These are phyloP conservation scores for Serilophus lunatus DNA, from an alignment of 2,113 vertebrate genomes.

Conservation along the genomic window DNA sequence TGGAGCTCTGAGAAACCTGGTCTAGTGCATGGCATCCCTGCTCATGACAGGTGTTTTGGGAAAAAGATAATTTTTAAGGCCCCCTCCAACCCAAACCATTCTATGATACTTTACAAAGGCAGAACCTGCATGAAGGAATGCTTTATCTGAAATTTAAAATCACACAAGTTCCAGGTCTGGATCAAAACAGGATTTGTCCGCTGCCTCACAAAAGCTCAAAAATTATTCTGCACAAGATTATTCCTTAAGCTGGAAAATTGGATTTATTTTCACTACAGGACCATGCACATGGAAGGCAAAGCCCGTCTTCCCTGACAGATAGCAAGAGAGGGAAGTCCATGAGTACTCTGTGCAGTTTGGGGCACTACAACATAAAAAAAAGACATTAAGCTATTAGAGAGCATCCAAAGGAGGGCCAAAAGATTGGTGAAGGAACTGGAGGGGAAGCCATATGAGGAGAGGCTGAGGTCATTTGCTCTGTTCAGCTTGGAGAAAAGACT, in stretches of 20 bases:
- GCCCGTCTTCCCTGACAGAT: neutral
- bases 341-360: too few species aligned
- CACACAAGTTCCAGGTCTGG: neutral
- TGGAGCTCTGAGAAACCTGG: neutral
- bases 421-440: too few species aligned
- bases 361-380: too few species aligned
- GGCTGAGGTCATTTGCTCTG: too few species aligned
- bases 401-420: too few species aligned
- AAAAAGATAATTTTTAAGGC: neutral
- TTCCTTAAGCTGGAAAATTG: neutral
- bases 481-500: too few species aligned
- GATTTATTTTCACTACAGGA: neutral
- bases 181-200: neutral
- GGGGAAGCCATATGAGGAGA: too few species aligned
- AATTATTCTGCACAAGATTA: neutral
- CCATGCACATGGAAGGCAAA: neutral
- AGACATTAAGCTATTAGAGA: too few species aligned
- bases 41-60: neutral
- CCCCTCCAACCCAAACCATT: neutral
- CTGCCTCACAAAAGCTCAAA: neutral
- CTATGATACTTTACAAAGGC: neutral
- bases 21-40: fast-evolving
- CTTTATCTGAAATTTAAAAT: neutral
- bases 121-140: fast-evolving
- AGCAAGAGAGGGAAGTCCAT: neutral